These are phyloP conservation scores for Eristalinus sepulchralis DNA, from an alignment of 2,888 invertebrate species.

Conservation along the genomic window DNA sequence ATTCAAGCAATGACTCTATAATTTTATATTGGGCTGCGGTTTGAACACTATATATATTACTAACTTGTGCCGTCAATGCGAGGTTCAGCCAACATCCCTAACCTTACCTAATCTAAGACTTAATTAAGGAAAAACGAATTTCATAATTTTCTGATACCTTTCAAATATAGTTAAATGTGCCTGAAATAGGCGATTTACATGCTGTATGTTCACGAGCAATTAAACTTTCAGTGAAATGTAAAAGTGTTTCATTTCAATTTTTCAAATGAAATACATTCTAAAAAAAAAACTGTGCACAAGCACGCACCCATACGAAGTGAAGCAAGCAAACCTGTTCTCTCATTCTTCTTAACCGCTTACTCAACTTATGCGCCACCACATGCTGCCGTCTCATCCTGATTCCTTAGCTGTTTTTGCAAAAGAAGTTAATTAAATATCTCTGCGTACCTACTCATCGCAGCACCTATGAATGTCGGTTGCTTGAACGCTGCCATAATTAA, in stretches of 20 bases:
- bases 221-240: not conserved
- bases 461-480: constrained; percentile 71
- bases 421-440: constrained; percentile 78
- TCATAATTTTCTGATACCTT: too few species aligned
- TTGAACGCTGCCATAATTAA: constrained; percentile 75
- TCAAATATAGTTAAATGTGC: too few species aligned
- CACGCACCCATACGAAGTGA: not conserved
- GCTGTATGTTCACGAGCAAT: not conserved
- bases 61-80: too few species aligned
- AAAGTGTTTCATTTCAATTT: constrained; percentile 25
- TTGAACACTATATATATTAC: too few species aligned
- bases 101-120: too few species aligned
- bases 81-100: too few species aligned
- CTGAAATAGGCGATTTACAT: too few species aligned
- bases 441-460: constrained; percentile 76
- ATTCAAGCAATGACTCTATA: too few species aligned
- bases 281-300: constrained; percentile 7
- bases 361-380: not conserved
- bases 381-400: not conserved
- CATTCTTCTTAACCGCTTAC: not conserved
- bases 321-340: not conserved
- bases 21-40: too few species aligned
- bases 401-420: constrained; percentile 23
- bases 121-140: too few species aligned
- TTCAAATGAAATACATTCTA: constrained; percentile 36